Base-by-base conservation (phyloP, 2,797 vertebrate species). In the Bradypodion ventrale region DNA sequence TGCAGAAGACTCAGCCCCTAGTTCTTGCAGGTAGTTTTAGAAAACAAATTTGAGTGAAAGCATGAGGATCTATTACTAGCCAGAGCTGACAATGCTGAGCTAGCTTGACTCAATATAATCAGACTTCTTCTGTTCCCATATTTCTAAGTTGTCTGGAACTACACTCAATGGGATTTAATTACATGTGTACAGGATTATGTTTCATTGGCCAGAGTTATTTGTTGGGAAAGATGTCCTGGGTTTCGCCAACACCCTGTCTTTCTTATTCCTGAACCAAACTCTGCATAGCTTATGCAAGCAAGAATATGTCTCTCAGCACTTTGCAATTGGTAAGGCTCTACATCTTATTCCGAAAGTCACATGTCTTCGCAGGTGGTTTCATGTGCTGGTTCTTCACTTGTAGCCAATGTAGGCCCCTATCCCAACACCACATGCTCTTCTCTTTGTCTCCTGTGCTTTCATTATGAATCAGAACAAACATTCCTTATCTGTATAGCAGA, bases 381-480 rank as follows among this genome's bases (percentile, higher is more conserved):
- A 80, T n/a, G 7, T 56, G 13, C 81, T 7, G 1, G 15, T 74
- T 4, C 9, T 4, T 9, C 75, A 78, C n/a, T 78, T 88, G 5
- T 35, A 86, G 77, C 82, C 76, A 86, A 75, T 3, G 80, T 87
- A 85, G 49, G 85, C 23, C 44, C 2, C 75, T 83, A 0, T 85
- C 82, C 60, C 80, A 46, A 66, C 23, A 32, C 46, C 78, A 29
- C 3, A 5, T n/a, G 73, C 60, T 75, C 25, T 65, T 79, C 84
- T 13, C 46, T 84, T 90, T 89, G 78, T 84, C 83, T 81, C 59
- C 87, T 74, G 37, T 90, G 91, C 32, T 89, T 27, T 68, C 86
- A 70, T 84, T 91, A 85, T 87, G 25, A 83, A 88, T 91, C 78
- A 91, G 70, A 89, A 52, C 44, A 85, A 80, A 59, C 29, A 81